phyloP scores from a whole-genome alignment of 2,888 invertebrate species.

The Cancer borealis region DNA sequence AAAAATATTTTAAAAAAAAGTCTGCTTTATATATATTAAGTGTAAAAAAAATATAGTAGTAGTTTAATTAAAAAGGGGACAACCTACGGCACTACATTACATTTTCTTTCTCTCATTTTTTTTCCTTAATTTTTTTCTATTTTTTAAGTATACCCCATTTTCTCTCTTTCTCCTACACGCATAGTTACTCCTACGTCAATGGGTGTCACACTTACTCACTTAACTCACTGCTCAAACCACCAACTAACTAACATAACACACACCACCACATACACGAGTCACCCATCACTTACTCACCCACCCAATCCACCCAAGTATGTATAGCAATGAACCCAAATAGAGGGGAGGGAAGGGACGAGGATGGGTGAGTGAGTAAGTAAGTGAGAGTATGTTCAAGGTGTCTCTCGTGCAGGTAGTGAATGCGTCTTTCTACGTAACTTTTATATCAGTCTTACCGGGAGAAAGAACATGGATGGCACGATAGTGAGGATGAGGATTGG shows the following conservation, averaged over 20 bases:
- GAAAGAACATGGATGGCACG: constrained; percentile 71
- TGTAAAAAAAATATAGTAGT: neutral
- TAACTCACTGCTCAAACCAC: neutral
- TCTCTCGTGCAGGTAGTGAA: neutral
- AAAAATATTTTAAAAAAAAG: neutral
- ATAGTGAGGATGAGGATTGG: constrained; percentile 66
- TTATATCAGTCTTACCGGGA: constrained; percentile 59
- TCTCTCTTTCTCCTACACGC: neutral
- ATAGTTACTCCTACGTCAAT: neutral
- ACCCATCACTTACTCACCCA: neutral
- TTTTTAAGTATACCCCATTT: neutral
- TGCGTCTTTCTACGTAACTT: neutral
- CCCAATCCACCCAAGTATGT: neutral
- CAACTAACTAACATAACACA: neutral
- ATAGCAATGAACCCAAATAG: neutral
- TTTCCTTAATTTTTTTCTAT: too few relatives aligned
- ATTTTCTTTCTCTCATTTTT: neutral
- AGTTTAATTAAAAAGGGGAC: neutral
- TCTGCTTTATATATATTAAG: neutral
- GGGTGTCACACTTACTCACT: neutral
- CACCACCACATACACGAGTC: neutral
- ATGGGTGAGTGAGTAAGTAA: neutral
- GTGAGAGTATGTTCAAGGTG: neutral
- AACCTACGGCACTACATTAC: neutral
- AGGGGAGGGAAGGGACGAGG: too few relatives aligned